Base-by-base conservation (phyloP, 2,797 vertebrate species). In the Neostethus bicornis region DNA sequence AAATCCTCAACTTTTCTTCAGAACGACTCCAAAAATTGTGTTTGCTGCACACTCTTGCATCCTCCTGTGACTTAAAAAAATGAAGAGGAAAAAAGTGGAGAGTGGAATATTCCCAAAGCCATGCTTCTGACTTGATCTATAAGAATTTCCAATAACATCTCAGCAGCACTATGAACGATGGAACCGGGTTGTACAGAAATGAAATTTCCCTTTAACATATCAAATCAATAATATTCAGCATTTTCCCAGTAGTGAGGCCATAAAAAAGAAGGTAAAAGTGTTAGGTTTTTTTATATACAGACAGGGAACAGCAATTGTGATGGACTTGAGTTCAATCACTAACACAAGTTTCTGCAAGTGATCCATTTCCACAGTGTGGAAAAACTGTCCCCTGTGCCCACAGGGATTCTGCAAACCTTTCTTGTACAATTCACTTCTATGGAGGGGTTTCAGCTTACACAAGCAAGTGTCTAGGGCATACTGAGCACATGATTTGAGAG, bases 401-500 rank as follows among this genome's bases (percentile, higher is more conserved):
- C 34, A 20, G 39, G 28, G 50, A 24, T 24, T 32, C 32, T 26
- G 31, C 47, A 48, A 42, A 34, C 13, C 47, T 17, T 48, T 50
- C 45, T 14, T 17, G 35, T 23, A 29, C 14, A 31, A 44, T 42
- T 57, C 17, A 35, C 23, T 51, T 62, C 28, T n/a, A 43, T 21
- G 19, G 17, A 29, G 13, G 26, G 1, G 8, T 53, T 48, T 49
- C 28, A 51, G 28, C 49, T 31, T 38, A 43, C 10, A 32, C 31
- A 47, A 14, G 34, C 25, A 17, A 43, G 28, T 45, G 11, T 57
- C 34, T 29, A 21, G 16, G 8, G 38, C n/a, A 51, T 37, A 43
- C 19, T 57, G 49, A 57, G 12, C 29, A 58, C 31, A 62, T 23
- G 14, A 29, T 35, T 32, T 21, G 23, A 48, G 19, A 46, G 39